phyloP scores from a whole-genome alignment of 2,797 vertebrate genomes.

The Nannoperca obscura region DNA sequence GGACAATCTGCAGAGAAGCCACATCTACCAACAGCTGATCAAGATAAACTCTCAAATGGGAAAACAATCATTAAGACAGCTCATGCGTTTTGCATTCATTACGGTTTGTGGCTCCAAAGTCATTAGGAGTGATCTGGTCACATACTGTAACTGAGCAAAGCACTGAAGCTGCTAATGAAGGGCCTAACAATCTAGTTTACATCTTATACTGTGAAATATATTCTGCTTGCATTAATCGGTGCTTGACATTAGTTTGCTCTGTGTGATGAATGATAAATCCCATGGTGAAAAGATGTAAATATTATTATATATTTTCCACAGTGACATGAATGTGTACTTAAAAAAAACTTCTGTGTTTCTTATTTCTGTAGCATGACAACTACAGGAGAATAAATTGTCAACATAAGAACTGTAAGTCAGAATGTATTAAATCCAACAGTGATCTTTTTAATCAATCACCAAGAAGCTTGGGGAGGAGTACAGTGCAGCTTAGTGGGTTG shows the following conservation, averaged over 20 bases:
- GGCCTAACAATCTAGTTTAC: constrained; percentile 56
- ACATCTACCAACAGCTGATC: constrained; percentile 56
- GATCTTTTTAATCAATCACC: constrained; percentile 43
- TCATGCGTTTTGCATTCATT: constrained; percentile 63
- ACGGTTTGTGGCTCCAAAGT: constrained; percentile 50
- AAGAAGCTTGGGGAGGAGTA: constrained; percentile 12
- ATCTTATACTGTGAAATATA: constrained; percentile 38
- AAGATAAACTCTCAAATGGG: constrained; percentile 60
- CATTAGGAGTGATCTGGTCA: constrained; percentile 58
- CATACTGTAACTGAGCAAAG: constrained; percentile 53
- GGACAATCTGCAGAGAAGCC: constrained; percentile 34
- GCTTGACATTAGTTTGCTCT: constrained; percentile 50
- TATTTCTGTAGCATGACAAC: constrained; percentile 16
- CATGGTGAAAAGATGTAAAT: neutral
- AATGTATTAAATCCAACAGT: constrained; percentile 10
- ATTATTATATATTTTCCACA: neutral
- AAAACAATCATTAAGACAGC: constrained; percentile 63
- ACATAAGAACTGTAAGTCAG: constrained; percentile 8
- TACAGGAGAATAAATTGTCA: constrained; percentile 15
- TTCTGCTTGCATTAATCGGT: constrained; percentile 37
- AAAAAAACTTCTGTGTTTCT: neutral
- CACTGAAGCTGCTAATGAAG: constrained; percentile 58
- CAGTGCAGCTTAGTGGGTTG: constrained; percentile 20
- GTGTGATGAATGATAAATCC: neutral
- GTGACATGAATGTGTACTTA: neutral